Percentiles rank a stretch among this genome's conserved stretches.
Evolutionary conservation across 1,140 invertebrate species (phyloP).

Genomic region (Euura saliciscinereae): DNA sequence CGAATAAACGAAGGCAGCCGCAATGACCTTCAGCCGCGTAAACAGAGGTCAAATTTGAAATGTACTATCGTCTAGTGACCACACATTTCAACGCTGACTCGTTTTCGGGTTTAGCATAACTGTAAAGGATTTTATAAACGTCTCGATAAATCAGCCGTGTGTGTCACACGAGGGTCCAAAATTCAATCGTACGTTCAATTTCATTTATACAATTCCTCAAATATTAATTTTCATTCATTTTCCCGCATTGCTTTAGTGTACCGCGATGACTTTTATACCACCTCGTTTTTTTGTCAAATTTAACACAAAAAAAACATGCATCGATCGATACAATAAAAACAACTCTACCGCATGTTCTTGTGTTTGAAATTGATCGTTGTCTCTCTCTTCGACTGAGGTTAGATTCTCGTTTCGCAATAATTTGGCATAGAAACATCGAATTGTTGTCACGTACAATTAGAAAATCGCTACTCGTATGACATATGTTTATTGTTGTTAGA

Average conservation of each 20-base stretch:
- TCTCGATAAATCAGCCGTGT: background rate
- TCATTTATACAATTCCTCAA: background rate
- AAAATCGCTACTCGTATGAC: too few relatives aligned
- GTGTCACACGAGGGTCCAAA: background rate
- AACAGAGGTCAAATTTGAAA: constrained; percentile 31
- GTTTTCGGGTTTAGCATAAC: background rate
- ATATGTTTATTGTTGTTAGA: too few relatives aligned
- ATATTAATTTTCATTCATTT: background rate
- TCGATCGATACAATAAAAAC: too few relatives aligned
- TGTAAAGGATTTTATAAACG: constrained; percentile 1
- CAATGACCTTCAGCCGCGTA: constrained; percentile 23
- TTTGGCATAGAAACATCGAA: too few relatives aligned
- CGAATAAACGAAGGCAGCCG: too few relatives aligned
- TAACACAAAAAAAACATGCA: too few relatives aligned
- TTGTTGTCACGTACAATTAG: too few relatives aligned
- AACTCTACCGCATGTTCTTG: too few relatives aligned
- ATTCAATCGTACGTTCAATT: background rate
- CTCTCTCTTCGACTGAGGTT: too few relatives aligned
- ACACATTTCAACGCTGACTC: constrained; percentile 5
- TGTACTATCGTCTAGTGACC: constrained; percentile 17
- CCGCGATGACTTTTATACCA: constrained; percentile 4
- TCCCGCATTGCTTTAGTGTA: background rate
- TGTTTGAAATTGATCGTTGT: too few relatives aligned
- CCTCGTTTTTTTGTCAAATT: too few relatives aligned
- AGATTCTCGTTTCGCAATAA: too few relatives aligned